Conservation (phyloP, 2,888 invertebrate species). For the Torymus aiolomorphi region DNA sequence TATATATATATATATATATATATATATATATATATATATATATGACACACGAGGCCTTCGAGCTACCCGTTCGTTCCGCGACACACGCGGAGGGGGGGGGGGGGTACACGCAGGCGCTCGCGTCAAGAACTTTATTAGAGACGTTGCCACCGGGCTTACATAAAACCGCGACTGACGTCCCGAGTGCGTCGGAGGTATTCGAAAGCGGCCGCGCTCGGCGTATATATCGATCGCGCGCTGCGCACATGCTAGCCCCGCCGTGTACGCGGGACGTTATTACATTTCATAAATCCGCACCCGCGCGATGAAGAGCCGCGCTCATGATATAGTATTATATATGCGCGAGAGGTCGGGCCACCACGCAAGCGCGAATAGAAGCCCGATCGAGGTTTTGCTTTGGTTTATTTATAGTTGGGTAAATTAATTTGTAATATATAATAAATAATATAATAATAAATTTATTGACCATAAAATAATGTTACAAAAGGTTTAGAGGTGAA, state of each 20-base stretch:
- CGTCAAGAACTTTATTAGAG: constrained; percentile 53
- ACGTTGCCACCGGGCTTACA: constrained; percentile 48
- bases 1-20: too few species aligned
- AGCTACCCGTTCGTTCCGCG: not conserved
- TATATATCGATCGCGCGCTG: constrained; percentile 12
- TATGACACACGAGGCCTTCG: not conserved
- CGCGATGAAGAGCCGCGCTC: not conserved
- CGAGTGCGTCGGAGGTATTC: constrained; percentile 45
- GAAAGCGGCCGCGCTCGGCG: constrained; percentile 11
- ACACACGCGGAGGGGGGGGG: not conserved
- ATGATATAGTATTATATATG: too few species aligned
- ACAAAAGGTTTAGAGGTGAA: too few species aligned
- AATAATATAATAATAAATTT: too few species aligned
- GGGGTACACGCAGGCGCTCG: constrained; percentile 36
- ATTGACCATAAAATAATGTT: too few species aligned
- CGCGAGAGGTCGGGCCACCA: too few species aligned
- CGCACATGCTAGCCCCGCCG: not conserved
- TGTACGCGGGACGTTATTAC: not conserved
- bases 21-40: too few species aligned
- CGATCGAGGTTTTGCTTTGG: too few species aligned
- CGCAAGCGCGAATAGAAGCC: too few species aligned
- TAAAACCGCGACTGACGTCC: constrained; percentile 34
- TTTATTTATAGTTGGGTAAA: too few species aligned
- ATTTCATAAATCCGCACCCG: too few species aligned
- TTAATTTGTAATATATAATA: too few species aligned